Percentiles rank a stretch among this genome's conserved stretches.
Conservation (phyloP, 2,113 vertebrate species). For the Oostethus manadensis region DNA sequence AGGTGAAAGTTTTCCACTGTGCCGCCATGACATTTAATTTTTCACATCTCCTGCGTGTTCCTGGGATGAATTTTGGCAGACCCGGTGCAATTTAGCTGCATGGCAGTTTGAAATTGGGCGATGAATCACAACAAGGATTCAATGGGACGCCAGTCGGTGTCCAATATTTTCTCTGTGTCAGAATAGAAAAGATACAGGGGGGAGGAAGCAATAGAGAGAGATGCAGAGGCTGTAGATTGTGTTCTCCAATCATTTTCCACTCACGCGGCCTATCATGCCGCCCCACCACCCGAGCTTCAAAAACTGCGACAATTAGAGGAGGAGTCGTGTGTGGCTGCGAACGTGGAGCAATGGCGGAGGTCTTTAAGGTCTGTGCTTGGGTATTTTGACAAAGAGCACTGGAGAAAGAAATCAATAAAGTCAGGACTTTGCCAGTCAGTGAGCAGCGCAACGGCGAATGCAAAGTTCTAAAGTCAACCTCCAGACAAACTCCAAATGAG, state of each 20-base stretch:
- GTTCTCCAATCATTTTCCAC: conserved; percentile 76
- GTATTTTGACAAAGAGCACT: conserved; percentile 98
- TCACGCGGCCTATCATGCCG: conserved; percentile 51
- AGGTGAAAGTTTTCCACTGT: conserved; percentile 99
- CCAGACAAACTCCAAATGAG: conserved; percentile 90
- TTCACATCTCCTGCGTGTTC: conserved; percentile 99
- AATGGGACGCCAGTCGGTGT: conserved; percentile 97
- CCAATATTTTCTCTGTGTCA: conserved; percentile 99
- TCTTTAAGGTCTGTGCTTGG: conserved; percentile 90
- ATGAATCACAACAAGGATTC: conserved; percentile 99
- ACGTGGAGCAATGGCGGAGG: conserved; percentile 80
- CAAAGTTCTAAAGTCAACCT: conserved; percentile 62
- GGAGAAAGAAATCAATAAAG: conserved; percentile 97
- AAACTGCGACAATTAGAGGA: conserved; percentile 49
- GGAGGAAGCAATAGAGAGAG: conserved; percentile 19
- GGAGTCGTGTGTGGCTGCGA: conserved; percentile 58
- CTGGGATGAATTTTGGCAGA: conserved; percentile 99
- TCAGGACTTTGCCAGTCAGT: conserved; percentile 68
- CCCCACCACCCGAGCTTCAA: conserved; percentile 24
- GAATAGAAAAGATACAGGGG: conserved; percentile 58
- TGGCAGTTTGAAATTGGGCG: conserved; percentile 99
- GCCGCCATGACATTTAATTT: conserved; percentile 99
- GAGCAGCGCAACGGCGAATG: conserved; percentile 56
- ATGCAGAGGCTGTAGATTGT: conserved; percentile 83
- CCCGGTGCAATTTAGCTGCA: conserved; percentile 99